Evolutionary conservation across 2,888 invertebrate species (phyloP).

Genomic region (Pseudococcus viburni): DNA sequence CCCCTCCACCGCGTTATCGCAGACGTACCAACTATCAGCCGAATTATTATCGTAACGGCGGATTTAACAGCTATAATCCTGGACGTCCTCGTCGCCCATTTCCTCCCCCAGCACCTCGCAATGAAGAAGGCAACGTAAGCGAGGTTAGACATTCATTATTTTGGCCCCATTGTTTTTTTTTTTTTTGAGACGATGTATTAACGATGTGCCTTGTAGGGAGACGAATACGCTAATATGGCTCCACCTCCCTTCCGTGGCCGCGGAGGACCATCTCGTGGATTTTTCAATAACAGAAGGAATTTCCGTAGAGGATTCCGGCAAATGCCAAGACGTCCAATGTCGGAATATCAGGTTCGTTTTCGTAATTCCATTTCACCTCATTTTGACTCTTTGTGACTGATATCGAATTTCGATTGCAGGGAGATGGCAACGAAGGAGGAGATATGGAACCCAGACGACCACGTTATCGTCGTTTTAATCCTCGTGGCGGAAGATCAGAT

Average conservation of each 20-base stretch:
- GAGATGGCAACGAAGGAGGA: constrained; percentile 61
- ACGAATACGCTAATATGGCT: constrained; percentile 52
- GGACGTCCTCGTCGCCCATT: constrained; percentile 64
- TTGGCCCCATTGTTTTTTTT: neutral
- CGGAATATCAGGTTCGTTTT: constrained; percentile 60
- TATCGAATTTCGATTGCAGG: neutral
- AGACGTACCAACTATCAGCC: constrained; percentile 56
- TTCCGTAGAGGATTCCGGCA: constrained; percentile 64
- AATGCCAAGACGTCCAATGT: constrained; percentile 64
- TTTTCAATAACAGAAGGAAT: constrained; percentile 60
- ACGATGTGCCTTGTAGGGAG: constrained; percentile 34
- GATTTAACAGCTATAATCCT: constrained; percentile 47
- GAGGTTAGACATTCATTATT: constrained; percentile 13
- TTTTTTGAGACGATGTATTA: neutral
- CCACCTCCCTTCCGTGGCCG: constrained; percentile 63
- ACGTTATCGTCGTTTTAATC: constrained; percentile 61
- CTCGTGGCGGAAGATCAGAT: constrained; percentile 58
- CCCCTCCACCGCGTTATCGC: constrained; percentile 52
- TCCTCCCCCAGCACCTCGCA: constrained; percentile 58
- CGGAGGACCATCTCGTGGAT: constrained; percentile 64
- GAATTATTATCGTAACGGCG: constrained; percentile 62
- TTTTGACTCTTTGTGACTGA: neutral
- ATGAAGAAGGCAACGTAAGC: constrained; percentile 64
- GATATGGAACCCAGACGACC: constrained; percentile 62
- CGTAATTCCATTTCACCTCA: neutral